Evolutionary conservation across 2,888 invertebrate species (phyloP).

Genomic region (Polymixis flavicincta): DNA sequence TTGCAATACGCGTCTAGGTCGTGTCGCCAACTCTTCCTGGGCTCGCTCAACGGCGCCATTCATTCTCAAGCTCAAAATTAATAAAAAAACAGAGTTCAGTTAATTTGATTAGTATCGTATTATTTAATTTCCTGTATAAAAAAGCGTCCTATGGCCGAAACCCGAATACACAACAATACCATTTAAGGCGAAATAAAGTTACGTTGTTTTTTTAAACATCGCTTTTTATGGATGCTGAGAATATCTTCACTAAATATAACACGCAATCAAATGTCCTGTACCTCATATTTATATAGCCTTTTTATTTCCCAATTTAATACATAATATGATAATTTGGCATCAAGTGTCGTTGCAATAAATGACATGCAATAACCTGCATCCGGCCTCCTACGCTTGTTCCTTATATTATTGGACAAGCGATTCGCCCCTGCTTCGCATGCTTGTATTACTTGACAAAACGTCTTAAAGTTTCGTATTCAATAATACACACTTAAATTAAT

Average conservation of each 20-base stretch:
- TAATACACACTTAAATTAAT: no score
- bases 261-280: constrained; percentile 20
- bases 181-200: not conserved
- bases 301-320: constrained; percentile 46
- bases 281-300: constrained; percentile 39
- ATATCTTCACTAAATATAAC: constrained; percentile 38
- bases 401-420: constrained; percentile 27
- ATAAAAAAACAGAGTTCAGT: no score
- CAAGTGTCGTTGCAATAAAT: constrained; percentile 48
- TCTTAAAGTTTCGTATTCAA: no score
- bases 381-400: constrained; percentile 57
- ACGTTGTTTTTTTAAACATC: not conserved
- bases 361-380: constrained; percentile 51
- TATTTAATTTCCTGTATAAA: not conserved
- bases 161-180: not conserved
- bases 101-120: not conserved
- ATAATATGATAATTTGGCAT: constrained; percentile 35
- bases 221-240: not conserved
- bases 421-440: not conserved
- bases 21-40: no score
- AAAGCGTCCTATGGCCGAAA: not conserved
- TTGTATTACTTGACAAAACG: not conserved
- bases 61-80: no score
- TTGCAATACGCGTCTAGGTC: no score
- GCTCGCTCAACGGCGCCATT: no score